phyloP scores from a whole-genome alignment of 2,113 vertebrate species.

The Chlorodrepanis virens region DNA sequence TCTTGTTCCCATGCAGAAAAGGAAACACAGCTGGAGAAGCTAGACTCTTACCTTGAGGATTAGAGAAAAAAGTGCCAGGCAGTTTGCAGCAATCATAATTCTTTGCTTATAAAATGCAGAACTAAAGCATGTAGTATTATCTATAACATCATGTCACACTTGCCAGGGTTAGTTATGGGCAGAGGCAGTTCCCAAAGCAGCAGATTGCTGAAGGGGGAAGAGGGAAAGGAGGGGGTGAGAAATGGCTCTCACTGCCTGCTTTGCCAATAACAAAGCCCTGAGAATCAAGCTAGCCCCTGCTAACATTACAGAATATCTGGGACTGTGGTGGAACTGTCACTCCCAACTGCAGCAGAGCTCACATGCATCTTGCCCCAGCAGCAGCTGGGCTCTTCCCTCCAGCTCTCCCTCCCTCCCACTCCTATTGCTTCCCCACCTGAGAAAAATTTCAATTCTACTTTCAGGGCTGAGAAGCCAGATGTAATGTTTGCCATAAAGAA shows the following conservation, averaged over 20 bases:
- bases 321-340: background rate
- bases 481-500: background rate
- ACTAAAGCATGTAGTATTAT: background rate
- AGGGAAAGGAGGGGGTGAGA: background rate
- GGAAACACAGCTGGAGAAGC: background rate
- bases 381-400: background rate
- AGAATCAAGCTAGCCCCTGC: background rate
- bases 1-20: background rate
- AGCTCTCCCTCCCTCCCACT: background rate
- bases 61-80: background rate
- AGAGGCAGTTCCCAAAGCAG: background rate
- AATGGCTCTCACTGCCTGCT: background rate
- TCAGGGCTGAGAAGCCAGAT: background rate
- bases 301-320: background rate
- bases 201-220: background rate
- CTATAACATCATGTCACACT: background rate
- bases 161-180: background rate
- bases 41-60: background rate
- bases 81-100: background rate
- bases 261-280: background rate
- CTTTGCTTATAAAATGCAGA: background rate
- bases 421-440: background rate
- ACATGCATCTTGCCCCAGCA: background rate
- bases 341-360: background rate
- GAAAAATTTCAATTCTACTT: background rate